Conservation (phyloP, 2,888 invertebrate genomes). For the Archaeoteleia sp. region DNA sequence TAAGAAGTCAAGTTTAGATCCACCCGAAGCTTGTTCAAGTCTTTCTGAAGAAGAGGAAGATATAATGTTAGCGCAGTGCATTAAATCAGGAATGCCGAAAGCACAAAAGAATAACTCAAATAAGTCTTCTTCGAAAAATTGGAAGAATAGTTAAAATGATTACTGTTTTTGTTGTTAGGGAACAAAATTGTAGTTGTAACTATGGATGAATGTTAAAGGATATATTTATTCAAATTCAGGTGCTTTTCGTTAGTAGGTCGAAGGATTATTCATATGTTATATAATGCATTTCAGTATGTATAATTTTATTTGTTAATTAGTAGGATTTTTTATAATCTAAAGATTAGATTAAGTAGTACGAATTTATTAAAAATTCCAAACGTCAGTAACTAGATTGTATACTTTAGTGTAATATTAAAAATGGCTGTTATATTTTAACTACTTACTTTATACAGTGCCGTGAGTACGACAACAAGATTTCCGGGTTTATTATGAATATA, state of each 20-base stretch:
- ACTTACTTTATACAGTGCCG: no score
- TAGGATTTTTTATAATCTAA: not conserved
- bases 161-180: not conserved
- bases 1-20: constrained; percentile 20
- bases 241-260: not conserved
- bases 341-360: not conserved
- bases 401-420: no score
- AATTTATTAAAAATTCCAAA: no score
- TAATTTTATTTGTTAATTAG: not conserved
- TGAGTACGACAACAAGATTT: no score
- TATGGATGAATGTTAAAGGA: not conserved
- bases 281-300: no score
- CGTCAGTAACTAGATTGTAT: no score
- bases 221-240: not conserved
- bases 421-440: no score
- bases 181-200: not conserved
- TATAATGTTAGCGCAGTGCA: constrained; percentile 81
- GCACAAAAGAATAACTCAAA: constrained; percentile 63
- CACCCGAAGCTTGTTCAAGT: constrained; percentile 80
- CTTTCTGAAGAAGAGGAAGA: constrained; percentile 77
- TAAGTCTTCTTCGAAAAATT: constrained; percentile 11
- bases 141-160: constrained; percentile 33
- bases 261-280: no score
- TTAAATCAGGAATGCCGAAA: constrained; percentile 79
- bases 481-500: no score